phyloP scores from a whole-genome alignment of 2,888 invertebrate species.

The Heliconius erato region DNA sequence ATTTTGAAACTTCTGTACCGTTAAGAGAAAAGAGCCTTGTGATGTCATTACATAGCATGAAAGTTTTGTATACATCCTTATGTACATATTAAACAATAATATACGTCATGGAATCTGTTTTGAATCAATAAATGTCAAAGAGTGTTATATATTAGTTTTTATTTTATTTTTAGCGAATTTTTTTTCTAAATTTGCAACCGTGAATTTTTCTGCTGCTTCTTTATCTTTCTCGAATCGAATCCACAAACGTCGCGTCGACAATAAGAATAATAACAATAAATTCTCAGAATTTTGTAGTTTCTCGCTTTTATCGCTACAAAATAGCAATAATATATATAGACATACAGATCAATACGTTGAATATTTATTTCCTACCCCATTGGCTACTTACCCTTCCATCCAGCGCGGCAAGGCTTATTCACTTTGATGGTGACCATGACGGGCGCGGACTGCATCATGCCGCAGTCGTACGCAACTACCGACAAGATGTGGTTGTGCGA shows the following conservation, averaged over 20 bases:
- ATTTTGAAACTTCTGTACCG: slow-evolving; percentile 8
- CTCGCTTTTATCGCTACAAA: too few relatives aligned
- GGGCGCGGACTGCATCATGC: slow-evolving; percentile 96
- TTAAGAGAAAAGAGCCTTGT: slow-evolving; percentile 11
- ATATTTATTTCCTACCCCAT: neutral
- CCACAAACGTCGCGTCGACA: too few relatives aligned
- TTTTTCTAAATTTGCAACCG: too few relatives aligned
- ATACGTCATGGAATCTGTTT: neutral
- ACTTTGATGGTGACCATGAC: slow-evolving; percentile 99
- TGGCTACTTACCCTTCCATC: slow-evolving; percentile 89
- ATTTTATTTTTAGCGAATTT: too few relatives aligned
- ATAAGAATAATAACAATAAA: too few relatives aligned
- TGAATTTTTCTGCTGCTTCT: too few relatives aligned
- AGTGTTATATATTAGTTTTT: too few relatives aligned
- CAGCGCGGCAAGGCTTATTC: slow-evolving; percentile 91
- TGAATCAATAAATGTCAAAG: too few relatives aligned
- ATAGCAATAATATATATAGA: too few relatives aligned
- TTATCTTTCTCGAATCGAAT: too few relatives aligned
- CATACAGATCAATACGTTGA: neutral
- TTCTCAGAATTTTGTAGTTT: too few relatives aligned
- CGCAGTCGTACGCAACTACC: slow-evolving; percentile 98
- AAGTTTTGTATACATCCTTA: neutral
- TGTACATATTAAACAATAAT: neutral
- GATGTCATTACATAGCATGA: slow-evolving; percentile 17
- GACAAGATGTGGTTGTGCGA: slow-evolving; percentile 98